phyloP scores from a whole-genome alignment of 2,113 vertebrate genomes.

The Tragelaphus imberbis region DNA sequence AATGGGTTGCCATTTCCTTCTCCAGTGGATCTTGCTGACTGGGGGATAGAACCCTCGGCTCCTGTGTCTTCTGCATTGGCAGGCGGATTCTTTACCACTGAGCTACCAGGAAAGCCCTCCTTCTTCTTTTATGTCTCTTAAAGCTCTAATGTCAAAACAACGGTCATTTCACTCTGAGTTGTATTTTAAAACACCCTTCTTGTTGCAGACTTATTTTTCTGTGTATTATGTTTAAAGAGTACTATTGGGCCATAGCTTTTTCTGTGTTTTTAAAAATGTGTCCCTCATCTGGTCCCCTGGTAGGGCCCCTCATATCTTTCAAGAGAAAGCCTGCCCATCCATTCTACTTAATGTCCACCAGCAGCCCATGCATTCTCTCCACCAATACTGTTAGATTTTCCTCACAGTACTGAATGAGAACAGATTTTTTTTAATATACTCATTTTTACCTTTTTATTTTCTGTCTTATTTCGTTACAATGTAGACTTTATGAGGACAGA shows the following conservation, averaged over 20 bases:
- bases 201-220: background rate
- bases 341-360: background rate
- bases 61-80: background rate
- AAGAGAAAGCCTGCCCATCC: background rate
- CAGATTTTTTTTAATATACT: background rate
- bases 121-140: background rate
- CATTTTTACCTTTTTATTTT: background rate
- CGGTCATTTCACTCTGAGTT: background rate
- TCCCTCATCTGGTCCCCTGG: no score
- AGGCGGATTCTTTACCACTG: background rate
- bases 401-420: background rate
- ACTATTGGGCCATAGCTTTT: background rate
- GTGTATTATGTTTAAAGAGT: background rate
- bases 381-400: background rate
- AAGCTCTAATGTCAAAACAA: background rate
- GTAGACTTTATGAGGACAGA: background rate
- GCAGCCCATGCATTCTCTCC: background rate
- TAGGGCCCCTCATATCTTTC: background rate
- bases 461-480: background rate
- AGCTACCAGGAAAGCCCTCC: background rate
- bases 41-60: background rate
- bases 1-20: background rate
- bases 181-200: background rate
- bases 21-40: background rate
- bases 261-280: accelerated